These are phyloP conservation scores for Tenualosa ilisha DNA, from an alignment of 2,797 vertebrate species.

Conservation along the genomic window DNA sequence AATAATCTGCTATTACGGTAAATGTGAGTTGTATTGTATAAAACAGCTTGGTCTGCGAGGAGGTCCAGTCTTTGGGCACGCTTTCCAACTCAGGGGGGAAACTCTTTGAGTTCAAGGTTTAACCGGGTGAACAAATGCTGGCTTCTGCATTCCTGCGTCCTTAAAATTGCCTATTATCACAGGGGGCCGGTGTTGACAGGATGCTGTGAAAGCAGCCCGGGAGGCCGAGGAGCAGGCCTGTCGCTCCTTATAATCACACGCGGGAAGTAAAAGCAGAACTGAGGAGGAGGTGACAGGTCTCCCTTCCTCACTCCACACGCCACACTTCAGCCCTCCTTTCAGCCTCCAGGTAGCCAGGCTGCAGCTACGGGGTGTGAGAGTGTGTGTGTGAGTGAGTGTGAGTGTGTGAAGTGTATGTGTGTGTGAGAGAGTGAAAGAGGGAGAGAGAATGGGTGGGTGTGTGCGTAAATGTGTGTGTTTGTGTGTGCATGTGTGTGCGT, in stretches of 20 bases:
- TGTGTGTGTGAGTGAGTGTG: not conserved
- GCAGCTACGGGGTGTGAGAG: not conserved
- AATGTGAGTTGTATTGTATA: not conserved
- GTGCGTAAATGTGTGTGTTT: too few relatives aligned
- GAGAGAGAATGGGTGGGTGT: not conserved
- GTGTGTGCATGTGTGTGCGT: not conserved
- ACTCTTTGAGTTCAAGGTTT: not conserved
- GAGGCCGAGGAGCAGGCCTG: not conserved
- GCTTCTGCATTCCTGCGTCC: not conserved
- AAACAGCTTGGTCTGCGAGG: not conserved
- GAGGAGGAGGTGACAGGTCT: conserved; percentile 6
- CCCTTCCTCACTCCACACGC: not conserved
- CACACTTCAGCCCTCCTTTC: not conserved
- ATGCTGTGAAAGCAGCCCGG: not conserved
- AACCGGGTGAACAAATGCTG: not conserved
- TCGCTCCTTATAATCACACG: not conserved
- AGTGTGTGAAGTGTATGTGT: not conserved
- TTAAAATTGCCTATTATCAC: not conserved
- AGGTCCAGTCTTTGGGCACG: not conserved
- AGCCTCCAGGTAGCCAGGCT: not conserved
- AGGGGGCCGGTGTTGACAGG: not conserved
- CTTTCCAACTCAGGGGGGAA: not conserved
- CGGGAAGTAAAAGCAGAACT: not conserved
- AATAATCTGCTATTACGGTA: not conserved
- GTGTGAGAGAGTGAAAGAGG: not conserved